A percentile compares a stretch with the other conserved stretches of the same genome.
Evolutionary conservation across 2,797 vertebrate genomes (phyloP).

Genomic region (Sebastes diploproa): DNA sequence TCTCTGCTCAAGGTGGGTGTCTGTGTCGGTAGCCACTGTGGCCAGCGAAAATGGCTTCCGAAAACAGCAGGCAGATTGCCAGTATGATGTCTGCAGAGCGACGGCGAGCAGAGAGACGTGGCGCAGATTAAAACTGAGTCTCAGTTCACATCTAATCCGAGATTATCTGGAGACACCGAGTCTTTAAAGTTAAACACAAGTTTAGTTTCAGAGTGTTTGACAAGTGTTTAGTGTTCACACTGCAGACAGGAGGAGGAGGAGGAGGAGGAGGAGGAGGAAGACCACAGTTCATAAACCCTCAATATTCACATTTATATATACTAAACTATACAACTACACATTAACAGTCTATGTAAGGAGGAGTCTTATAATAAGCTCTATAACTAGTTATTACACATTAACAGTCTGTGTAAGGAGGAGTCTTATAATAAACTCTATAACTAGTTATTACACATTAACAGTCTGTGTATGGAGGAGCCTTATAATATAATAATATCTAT

Average conservation of each 20-base stretch:
- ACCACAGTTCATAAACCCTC: background rate
- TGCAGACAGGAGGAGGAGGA: background rate
- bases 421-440: too few species aligned
- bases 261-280: background rate
- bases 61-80: slow-evolving; percentile 75
- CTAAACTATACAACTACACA: too few species aligned
- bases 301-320: background rate
- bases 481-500: too few species aligned
- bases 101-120: slow-evolving; percentile 56
- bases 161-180: background rate
- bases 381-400: too few species aligned
- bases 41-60: slow-evolving; percentile 91
- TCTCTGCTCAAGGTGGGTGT: slow-evolving; percentile 84
- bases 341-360: too few species aligned
- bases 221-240: background rate
- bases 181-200: slow-evolving; percentile 1
- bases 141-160: background rate
- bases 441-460: too few species aligned
- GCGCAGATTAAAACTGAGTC: slow-evolving; percentile 19
- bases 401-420: too few species aligned
- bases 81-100: slow-evolving; percentile 58
- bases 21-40: slow-evolving; percentile 86
- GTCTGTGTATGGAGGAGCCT: too few species aligned
- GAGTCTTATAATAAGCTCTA: too few species aligned
- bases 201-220: background rate